Base-by-base conservation (phyloP, 2,113 vertebrate species). In the Platanista minor region DNA sequence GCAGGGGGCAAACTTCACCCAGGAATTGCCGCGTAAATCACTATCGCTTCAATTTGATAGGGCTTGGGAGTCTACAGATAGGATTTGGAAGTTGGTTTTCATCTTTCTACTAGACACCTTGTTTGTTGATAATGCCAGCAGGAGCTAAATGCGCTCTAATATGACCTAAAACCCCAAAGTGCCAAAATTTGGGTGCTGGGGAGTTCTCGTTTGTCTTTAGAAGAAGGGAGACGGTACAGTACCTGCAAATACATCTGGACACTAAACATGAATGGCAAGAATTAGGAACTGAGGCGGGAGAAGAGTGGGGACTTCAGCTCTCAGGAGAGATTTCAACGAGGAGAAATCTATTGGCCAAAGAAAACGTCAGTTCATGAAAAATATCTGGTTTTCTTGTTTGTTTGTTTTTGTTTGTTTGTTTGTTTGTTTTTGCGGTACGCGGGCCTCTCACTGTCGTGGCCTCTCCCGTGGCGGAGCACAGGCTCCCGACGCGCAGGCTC, bases 1-100 rank as follows among this genome's bases (percentile, higher is more conserved):
- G 96, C 96, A 98, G 98, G 87, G 97, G 97, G 96, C 97, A 98
- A 69, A 77, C 97, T 96, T 98, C 89, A 86, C 97, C 89, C 95
- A 97, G 94, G 54, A 97, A 98, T 98, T 83, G 41, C 54, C 52
- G 17, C 27, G n/a, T 25, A 57, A 62, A 54, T 61, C 33, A 21
- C 49, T 27, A 0, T 17, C 2, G 8, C 25, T 85, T 91, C 17
- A 17, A 72, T 21, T 72, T 36, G 39, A 18, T 41, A 31, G 11
- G 57, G 61, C 25, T 87, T 90, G 52, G 59, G 17, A 36, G 46
- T 46, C 36, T 64, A 23, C 69, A 75, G 66, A 52, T 29, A 83
- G 77, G 39, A 52, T 10, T 3, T 11, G 13, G 31, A 75, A 21
- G 1, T 31, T 0, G 1, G 14, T 91, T 86, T 96, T 94, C 87